Conservation (phyloP, 2,888 invertebrate genomes). For the Altica lythri region DNA sequence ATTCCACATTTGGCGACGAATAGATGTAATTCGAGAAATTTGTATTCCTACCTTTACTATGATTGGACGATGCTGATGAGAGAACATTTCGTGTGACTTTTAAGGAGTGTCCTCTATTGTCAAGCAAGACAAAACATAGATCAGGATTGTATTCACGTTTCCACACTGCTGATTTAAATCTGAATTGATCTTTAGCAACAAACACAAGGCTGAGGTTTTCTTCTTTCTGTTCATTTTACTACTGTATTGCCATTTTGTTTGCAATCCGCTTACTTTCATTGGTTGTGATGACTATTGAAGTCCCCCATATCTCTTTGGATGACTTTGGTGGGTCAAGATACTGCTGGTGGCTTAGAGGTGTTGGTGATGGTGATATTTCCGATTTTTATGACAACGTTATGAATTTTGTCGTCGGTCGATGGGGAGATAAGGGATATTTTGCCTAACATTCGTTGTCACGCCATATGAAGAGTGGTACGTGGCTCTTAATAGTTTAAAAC, state of each 20-base stretch:
- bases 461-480: constrained; percentile 23
- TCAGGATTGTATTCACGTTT: constrained; percentile 30
- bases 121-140: constrained; percentile 23
- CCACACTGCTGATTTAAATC: constrained; percentile 34
- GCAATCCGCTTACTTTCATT: constrained; percentile 26
- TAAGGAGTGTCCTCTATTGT: not conserved
- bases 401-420: constrained; percentile 24
- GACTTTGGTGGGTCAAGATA: constrained; percentile 31
- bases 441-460: constrained; percentile 26
- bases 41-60: constrained; percentile 24
- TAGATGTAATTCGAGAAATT: constrained; percentile 23
- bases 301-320: constrained; percentile 30
- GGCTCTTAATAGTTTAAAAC: constrained; percentile 23
- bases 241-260: constrained; percentile 27
- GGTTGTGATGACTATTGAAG: constrained; percentile 33
- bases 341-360: constrained; percentile 30
- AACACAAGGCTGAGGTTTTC: constrained; percentile 27
- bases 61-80: constrained; percentile 33
- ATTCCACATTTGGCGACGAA: constrained; percentile 28
- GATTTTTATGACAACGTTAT: constrained; percentile 20
- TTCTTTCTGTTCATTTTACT: constrained; percentile 31
- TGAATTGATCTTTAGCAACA: constrained; percentile 32
- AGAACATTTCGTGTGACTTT: too few species aligned
- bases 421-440: constrained; percentile 21
- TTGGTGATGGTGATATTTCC: constrained; percentile 25